Base-by-base conservation (phyloP, 2,888 invertebrate genomes). In the Noctua janthina region DNA sequence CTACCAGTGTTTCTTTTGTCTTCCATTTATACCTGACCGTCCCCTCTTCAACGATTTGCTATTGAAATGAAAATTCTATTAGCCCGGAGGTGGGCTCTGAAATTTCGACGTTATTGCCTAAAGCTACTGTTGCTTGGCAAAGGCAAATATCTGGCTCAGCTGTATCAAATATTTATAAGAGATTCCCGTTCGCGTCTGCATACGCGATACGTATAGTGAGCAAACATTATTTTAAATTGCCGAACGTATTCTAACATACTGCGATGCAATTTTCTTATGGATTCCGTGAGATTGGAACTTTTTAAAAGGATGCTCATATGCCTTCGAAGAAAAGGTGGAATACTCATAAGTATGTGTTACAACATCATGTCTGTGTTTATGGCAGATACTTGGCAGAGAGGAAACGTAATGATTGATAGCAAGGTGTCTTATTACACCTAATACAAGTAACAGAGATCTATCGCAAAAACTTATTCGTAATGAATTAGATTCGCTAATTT, bases 131-230 rank as follows among this genome's bases (percentile, higher is more conserved):
- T 90, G 86, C 91, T 90, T 88, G 88, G 90, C 89, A 84, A 90
- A 93, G 90, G 94, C 94, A 95, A 95, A 95, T 94, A 94, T 92
- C 90, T 90, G 87, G 90, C 91, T 92, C 90, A 89, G 89, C 89
- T 88, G 90, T 91, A 93, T 96, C 92, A 93, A 96, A 96, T 95
- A 96, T 96, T 95, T 95, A 96, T 94, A 95, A 92, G 92, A 93
- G 92, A 92, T 92, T 93, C 93, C 91, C 89, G 91, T 93, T 91
- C 92, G 91, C 92, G 92, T 94, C 91, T 88, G 91, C 90, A 91
- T 90, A 90, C 89, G 89, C 90, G 89, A 92, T 92, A 91, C 90
- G 90, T 92, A 92, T 91, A 91, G 91, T 91, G 90, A 90, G 85
- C 86, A 71, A 84, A 91, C 91, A 90, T 93, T 93, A 90, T 93